A percentile compares a stretch with the other conserved stretches of the same genome.
These are phyloP conservation scores for Axea sp. DNA, from an alignment of 2,888 invertebrate genomes.

Conservation along the genomic window DNA sequence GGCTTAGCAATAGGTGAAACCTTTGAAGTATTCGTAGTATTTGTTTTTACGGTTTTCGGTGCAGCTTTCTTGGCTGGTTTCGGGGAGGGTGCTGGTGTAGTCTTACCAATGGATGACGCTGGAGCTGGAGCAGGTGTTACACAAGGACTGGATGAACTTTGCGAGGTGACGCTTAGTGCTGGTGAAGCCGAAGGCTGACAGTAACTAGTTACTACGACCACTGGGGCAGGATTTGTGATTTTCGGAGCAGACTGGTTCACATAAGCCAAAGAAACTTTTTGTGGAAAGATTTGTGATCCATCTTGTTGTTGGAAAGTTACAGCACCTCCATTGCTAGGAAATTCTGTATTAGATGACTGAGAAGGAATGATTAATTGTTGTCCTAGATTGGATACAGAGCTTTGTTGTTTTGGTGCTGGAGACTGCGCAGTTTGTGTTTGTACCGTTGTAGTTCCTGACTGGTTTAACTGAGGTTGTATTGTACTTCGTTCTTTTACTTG, in stretches of 20 bases:
- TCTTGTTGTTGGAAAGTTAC: conserved; percentile 68
- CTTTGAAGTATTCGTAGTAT: conserved; percentile 83
- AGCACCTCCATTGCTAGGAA: conserved; percentile 69
- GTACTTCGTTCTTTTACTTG: conserved; percentile 89
- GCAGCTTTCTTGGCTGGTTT: conserved; percentile 79
- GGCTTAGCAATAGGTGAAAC: conserved; percentile 84
- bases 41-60: conserved; percentile 82
- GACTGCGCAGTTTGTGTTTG: conserved; percentile 73
- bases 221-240: conserved; percentile 79
- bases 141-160: conserved; percentile 82
- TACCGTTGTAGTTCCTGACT: conserved; percentile 66
- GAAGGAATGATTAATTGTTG: conserved; percentile 75
- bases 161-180: conserved; percentile 81
- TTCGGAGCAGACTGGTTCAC: conserved; percentile 81
- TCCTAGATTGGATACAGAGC: conserved; percentile 68
- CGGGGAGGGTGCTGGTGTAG: conserved; percentile 77
- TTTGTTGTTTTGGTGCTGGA: conserved; percentile 59
- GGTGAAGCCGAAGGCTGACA: conserved; percentile 81
- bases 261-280: conserved; percentile 81
- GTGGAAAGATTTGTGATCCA: conserved; percentile 73
- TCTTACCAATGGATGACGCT: conserved; percentile 79
- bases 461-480: conserved; percentile 80
- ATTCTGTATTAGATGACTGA: conserved; percentile 68
- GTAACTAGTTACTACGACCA: conserved; percentile 82
- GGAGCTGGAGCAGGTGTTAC: conserved; percentile 81